Evolutionary conservation across 1,140 invertebrate genomes (phyloP).

Genomic region (Micrasema longulum): DNA sequence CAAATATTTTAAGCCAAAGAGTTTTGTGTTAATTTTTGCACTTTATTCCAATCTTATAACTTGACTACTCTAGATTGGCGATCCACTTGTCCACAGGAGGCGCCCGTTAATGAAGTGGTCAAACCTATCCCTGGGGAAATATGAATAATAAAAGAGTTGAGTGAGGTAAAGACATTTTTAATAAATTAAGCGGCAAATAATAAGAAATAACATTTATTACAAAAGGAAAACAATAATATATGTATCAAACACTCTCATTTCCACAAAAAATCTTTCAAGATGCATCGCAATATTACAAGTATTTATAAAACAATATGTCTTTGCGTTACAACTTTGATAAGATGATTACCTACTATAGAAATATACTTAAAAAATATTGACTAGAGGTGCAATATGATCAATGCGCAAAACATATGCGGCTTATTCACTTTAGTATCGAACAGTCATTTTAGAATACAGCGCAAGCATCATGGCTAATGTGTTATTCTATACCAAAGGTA

Average conservation of each 20-base stretch:
- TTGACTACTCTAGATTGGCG: no score
- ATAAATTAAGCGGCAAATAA: constrained; percentile 49
- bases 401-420: constrained; percentile 4
- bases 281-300: constrained; percentile 30
- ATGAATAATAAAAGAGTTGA: no score
- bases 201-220: constrained; percentile 46
- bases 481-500: constrained; percentile 96
- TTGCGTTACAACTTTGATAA: constrained; percentile 28
- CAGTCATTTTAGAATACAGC: constrained; percentile 43
- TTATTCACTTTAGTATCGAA: constrained; percentile 36
- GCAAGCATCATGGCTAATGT: constrained; percentile 38
- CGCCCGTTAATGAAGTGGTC: no score
- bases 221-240: constrained; percentile 45
- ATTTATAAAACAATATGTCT: constrained; percentile 38
- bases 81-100: no score
- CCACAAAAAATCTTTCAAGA: constrained; percentile 9
- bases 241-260: constrained; percentile 19
- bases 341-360: constrained; percentile 39
- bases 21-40: no score
- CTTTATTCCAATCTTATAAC: no score
- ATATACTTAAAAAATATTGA: constrained; percentile 52
- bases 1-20: no score
- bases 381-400: constrained; percentile 53
- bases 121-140: background rate
- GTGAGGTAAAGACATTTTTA: constrained; percentile 43